These are phyloP conservation scores for Drosophila sp. DNA, from an alignment of 1,140 invertebrate species.

Conservation along the genomic window DNA sequence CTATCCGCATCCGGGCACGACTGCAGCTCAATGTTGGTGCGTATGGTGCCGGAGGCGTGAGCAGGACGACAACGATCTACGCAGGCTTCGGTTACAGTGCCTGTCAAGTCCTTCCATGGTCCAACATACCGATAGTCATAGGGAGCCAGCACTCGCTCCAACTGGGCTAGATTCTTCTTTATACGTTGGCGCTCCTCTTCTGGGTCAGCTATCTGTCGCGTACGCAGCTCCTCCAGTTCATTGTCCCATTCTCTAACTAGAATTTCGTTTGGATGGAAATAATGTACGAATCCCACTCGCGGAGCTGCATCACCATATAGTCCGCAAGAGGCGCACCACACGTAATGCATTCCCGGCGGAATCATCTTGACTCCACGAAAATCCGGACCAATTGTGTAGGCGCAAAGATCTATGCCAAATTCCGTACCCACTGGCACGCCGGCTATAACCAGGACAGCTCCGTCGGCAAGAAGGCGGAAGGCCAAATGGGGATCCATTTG, in stretches of 20 bases:
- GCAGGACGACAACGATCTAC: conserved; percentile 86
- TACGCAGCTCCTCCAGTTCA: conserved; percentile 87
- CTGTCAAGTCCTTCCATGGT: conserved; percentile 93
- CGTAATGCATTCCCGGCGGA: conserved; percentile 97
- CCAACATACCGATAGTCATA: conserved; percentile 96
- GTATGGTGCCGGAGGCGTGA: conserved; percentile 84
- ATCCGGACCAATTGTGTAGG: conserved; percentile 95
- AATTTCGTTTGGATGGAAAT: conserved; percentile 92
- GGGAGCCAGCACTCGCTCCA: conserved; percentile 92
- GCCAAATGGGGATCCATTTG: conserved; percentile 92
- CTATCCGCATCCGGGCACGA: conserved; percentile 86
- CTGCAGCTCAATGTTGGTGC: conserved; percentile 89
- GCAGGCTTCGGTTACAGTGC: conserved; percentile 87
- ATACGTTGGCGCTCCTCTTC: conserved; percentile 86
- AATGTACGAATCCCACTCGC: conserved; percentile 94
- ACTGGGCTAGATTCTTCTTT: conserved; percentile 88
- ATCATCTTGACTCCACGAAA: conserved; percentile 99
- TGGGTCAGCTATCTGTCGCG: conserved; percentile 83
- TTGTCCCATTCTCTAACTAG: conserved; percentile 94
- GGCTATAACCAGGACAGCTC: conserved; percentile 91
- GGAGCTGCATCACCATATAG: conserved; percentile 84
- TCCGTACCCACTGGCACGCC: conserved; percentile 94
- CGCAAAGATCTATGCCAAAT: conserved; percentile 98
- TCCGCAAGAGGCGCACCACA: conserved; percentile 89
- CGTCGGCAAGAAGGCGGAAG: conserved; percentile 90